phyloP scores from a whole-genome alignment of 2,888 invertebrate species.

The Thera britannica region DNA sequence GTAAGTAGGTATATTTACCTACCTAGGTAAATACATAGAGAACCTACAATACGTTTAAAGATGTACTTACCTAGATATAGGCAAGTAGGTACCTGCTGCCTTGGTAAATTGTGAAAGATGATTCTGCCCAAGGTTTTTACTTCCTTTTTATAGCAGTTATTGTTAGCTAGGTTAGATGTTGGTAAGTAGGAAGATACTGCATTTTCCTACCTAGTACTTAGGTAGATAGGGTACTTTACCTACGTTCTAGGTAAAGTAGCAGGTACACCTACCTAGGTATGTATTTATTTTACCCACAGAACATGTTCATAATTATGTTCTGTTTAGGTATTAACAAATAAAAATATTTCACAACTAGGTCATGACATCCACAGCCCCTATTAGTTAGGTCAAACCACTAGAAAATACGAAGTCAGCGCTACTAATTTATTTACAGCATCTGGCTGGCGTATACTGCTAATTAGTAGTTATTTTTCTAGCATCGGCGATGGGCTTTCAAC shows the following conservation, averaged over 20 bases:
- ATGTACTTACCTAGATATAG: neutral
- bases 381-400: too few relatives aligned
- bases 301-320: too few relatives aligned
- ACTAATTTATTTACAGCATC: too few relatives aligned
- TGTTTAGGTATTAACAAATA: neutral
- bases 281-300: neutral
- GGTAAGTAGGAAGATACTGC: too few relatives aligned
- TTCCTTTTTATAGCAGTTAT: conserved; percentile 1
- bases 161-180: too few relatives aligned
- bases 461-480: neutral
- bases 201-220: too few relatives aligned
- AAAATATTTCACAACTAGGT: conserved; percentile 7
- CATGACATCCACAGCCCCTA: neutral
- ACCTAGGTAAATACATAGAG: neutral
- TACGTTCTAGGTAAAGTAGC: neutral
- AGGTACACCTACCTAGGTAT: neutral
- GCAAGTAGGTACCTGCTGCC: conserved; percentile 4
- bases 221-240: too few relatives aligned
- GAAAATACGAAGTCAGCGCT: too few relatives aligned
- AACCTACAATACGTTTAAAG: too few relatives aligned
- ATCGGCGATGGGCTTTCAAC: too few relatives aligned
- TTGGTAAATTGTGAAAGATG: conserved; percentile 12
- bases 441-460: too few relatives aligned
- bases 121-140: neutral
- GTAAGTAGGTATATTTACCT: neutral